Evolutionary conservation across 2,797 vertebrate genomes (phyloP), one percentile per base, ranked within the genome.

Genomic region (Cephalopachus bancanus): DNA sequence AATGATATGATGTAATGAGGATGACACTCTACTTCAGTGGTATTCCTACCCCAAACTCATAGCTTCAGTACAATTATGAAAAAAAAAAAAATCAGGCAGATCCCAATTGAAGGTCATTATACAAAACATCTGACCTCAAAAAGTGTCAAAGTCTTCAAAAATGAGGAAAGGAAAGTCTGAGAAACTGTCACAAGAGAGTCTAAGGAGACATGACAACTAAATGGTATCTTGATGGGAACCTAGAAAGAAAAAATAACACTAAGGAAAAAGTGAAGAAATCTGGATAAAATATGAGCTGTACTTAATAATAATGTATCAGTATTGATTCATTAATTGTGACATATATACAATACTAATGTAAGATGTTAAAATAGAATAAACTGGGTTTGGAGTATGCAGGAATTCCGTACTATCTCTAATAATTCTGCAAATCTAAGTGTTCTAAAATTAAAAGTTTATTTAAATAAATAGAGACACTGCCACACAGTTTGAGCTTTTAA

Each of bases 311-410:
- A 88, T 74, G 14, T 88, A 55, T 84, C 83, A n/a, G 6, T 89
- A 55, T 84, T 80, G 53, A 33, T 62, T 79, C 3, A 67, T 72
- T 88, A 60, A 80, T 92, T 95, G 19, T 85, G 72, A 28, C 53
- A 62, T 44, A 51, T 81, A 26, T 90, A 55, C 28, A 3, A 14
- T 85, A 71, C 22, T 88, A 49, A 94, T 71, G 24, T 93, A 79
- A 76, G 44, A 91, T 93, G 55, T 83, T 86, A 75, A 79, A 91
- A 94, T 57, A 74, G 26, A 60, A 9, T 24, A 96, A 94, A 65
- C 33, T 79, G 62, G 7, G 33, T 33, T 2, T 69, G 24, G 3
- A 8, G 7, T 86, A 78, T 83, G 64, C 28, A 69, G 65, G 10
- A 94, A 75, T 30, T 72, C 57, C 85, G 10, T 91, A 74, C 5